phyloP scores from a whole-genome alignment of 1,140 invertebrate genomes.

The Myzus persicae region DNA sequence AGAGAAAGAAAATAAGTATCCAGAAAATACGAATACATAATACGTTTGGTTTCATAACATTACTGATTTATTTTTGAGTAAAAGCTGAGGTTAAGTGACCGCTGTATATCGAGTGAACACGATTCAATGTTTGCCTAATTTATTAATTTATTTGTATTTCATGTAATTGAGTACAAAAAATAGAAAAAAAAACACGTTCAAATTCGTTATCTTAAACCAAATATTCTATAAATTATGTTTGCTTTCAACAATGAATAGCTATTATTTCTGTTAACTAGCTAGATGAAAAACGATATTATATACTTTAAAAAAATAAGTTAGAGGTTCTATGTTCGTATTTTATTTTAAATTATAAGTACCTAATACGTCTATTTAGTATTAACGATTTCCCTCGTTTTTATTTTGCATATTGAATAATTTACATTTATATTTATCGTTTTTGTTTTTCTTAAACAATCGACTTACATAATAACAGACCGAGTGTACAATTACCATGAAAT shows the following conservation, averaged over 20 bases:
- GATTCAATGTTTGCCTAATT: background rate
- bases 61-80: no score
- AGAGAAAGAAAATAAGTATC: no score
- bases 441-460: background rate
- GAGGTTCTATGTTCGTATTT: background rate
- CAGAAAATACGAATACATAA: no score
- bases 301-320: background rate
- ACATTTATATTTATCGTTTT: background rate
- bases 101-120: no score
- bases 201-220: background rate
- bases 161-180: background rate
- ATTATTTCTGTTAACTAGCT: background rate
- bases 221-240: background rate
- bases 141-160: background rate
- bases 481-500: conserved; percentile 11
- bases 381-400: background rate
- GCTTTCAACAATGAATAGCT: background rate
- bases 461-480: background rate
- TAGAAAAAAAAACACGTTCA: no score
- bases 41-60: no score
- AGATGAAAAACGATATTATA: background rate
- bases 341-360: background rate
- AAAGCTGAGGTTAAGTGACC: no score
- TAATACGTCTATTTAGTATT: no score
- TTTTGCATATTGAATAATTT: conserved; percentile 24